phyloP scores from a whole-genome alignment of 2,797 vertebrate genomes.

The Pygocentrus nattereri region DNA sequence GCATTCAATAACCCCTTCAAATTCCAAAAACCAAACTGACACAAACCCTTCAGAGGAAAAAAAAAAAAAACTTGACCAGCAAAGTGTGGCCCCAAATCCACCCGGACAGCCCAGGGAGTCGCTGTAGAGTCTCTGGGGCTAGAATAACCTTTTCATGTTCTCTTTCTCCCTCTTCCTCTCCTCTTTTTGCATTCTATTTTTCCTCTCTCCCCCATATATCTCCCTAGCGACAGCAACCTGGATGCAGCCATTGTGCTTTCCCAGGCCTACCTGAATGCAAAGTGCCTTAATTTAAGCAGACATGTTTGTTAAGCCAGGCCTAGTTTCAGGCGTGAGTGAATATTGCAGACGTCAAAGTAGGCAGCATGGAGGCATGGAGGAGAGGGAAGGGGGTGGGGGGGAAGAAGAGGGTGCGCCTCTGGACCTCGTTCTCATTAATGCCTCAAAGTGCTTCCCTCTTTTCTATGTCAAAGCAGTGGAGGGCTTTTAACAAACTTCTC shows the following conservation, averaged over 20 bases:
- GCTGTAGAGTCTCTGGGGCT: constrained; percentile 34
- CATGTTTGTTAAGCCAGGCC: constrained; percentile 82
- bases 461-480: constrained; percentile 43
- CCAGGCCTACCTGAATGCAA: constrained; percentile 77
- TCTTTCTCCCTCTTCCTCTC: constrained; percentile 14
- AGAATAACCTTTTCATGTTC: constrained; percentile 45
- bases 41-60: background rate
- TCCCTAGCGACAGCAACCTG: constrained; percentile 42
- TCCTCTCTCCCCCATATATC: constrained; percentile 24
- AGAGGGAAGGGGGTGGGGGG: constrained; percentile 28
- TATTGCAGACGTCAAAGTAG: constrained; percentile 83
- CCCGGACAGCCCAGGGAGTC: background rate
- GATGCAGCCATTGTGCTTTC: constrained; percentile 36
- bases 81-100: constrained; percentile 20
- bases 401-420: constrained; percentile 48
- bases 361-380: constrained; percentile 75
- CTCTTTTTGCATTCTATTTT: background rate
- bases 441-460: constrained; percentile 61
- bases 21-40: background rate
- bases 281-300: constrained; percentile 78
- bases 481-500: constrained; percentile 71
- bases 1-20: background rate
- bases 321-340: constrained; percentile 80
- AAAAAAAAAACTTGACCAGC: background rate
- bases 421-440: constrained; percentile 69